Evolutionary conservation across 92 coral and sea anemone genomes (phyloP).

Genomic region (Heteractis magnifica): DNA sequence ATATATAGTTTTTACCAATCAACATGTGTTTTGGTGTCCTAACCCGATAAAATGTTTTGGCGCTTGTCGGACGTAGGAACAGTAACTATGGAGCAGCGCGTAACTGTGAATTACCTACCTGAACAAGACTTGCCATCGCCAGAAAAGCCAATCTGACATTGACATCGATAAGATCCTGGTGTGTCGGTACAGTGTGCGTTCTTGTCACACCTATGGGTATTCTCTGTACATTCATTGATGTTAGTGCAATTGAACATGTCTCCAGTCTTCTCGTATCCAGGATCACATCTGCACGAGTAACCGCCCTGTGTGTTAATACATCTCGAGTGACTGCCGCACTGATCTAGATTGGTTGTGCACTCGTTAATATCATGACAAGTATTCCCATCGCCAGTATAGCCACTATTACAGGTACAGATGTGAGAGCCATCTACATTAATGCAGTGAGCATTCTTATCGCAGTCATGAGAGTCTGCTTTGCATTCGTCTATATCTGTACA

Average conservation of each 20-base stretch:
- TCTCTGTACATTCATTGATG: background rate
- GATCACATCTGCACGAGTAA: background rate
- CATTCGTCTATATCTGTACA: conserved; percentile 54
- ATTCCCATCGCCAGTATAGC: conserved; percentile 1
- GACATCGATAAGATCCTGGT: conserved; percentile 23
- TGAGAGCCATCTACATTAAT: background rate
- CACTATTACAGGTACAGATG: background rate
- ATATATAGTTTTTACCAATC: no score
- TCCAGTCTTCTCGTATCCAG: background rate
- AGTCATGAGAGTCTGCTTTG: background rate
- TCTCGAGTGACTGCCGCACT: background rate
- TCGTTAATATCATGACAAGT: conserved; percentile 9
- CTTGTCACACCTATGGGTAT: background rate
- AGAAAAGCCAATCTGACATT: conserved; percentile 18
- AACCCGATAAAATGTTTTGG: no score
- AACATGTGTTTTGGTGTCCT: no score
- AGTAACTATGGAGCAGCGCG: background rate
- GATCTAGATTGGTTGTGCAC: background rate
- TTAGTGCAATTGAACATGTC: background rate
- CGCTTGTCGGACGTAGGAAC: no score
- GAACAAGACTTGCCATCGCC: background rate
- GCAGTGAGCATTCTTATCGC: background rate
- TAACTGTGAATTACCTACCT: background rate
- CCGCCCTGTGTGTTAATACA: conserved; percentile 3
- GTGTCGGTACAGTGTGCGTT: conserved; percentile 22